These are phyloP conservation scores for Perca flavescens DNA, from an alignment of 2,113 vertebrate species.

Conservation along the genomic window DNA sequence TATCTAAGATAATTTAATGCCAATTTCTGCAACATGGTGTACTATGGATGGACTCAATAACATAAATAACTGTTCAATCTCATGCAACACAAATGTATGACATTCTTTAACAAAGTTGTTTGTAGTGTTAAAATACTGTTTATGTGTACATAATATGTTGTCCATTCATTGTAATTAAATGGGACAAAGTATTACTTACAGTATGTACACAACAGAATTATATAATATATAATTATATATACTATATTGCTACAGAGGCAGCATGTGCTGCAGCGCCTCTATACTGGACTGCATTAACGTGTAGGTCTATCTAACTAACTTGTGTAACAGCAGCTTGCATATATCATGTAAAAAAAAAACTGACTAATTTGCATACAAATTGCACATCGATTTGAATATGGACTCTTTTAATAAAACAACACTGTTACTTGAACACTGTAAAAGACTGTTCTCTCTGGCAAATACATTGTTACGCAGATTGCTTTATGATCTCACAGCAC, in stretches of 20 bases:
- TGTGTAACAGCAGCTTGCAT: neutral
- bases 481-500: neutral
- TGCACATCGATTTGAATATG: neutral
- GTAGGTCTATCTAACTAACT: neutral
- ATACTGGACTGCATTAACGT: neutral
- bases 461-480: neutral
- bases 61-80: neutral
- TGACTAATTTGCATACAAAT: neutral
- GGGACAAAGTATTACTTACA: neutral
- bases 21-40: neutral
- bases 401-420: slow-evolving; percentile 36
- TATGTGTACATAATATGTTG: neutral
- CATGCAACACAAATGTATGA: neutral
- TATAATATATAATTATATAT: too few relatives aligned
- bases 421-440: neutral
- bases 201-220: neutral
- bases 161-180: neutral
- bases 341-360: neutral
- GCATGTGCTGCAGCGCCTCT: neutral
- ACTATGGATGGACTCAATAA: neutral
- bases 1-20: neutral
- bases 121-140: neutral
- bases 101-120: neutral
- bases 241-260: neutral
- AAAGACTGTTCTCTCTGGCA: neutral